Evolutionary conservation across 2,113 vertebrate species (phyloP), one percentile per base, ranked within the genome.

Genomic region (Sinocyclocheilus rhinocerous): DNA sequence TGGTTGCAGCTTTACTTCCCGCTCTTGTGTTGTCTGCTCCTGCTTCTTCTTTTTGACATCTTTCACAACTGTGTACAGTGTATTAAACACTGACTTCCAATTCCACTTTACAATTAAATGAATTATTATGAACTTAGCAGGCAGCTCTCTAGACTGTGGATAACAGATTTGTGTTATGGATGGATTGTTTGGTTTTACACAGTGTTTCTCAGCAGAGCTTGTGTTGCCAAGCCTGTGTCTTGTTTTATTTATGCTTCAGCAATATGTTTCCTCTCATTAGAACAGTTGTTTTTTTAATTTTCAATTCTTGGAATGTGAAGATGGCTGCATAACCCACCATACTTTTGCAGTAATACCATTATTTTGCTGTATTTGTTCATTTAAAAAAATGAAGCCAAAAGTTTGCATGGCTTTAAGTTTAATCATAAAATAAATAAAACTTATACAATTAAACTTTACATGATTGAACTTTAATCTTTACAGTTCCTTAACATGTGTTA

Each of bases 121-220:
- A 65, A 26, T 55, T 55, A 8, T 77, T 80, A 61, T n/a, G 55
- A 42, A 16, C 77, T 42, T 11, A n/a, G 18, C 6, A 24, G 22
- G 72, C 72, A 48, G 39, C 12, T 63, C 20, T 81, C 7, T 45
- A 45, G 39, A 65, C 39, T 3, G 36, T 65, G 5, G 52, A 20
- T 18, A n/a, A 15, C 55, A 42, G 55, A 63, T 69, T 20, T 45
- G 78, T 5, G 6, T 81, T 45, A 24, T 63, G 36, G 57, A 18
- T 65, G 36, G 39, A 65, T 81, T 65, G 79, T 81, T 81, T 26
- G 59, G 59, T 45, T 63, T 61, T 36, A 39, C 26, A 10, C 22
- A 8, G 52, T 77, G 29, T 78, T 78, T 57, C 26, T 9, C 50
- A 36, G 77, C 77, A 80, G 77, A 61, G 50, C 16, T 78, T 78